Evolutionary conservation across 1,140 invertebrate species (phyloP), one percentile per base, ranked within the genome.

Genomic region (Aplysia californica): DNA sequence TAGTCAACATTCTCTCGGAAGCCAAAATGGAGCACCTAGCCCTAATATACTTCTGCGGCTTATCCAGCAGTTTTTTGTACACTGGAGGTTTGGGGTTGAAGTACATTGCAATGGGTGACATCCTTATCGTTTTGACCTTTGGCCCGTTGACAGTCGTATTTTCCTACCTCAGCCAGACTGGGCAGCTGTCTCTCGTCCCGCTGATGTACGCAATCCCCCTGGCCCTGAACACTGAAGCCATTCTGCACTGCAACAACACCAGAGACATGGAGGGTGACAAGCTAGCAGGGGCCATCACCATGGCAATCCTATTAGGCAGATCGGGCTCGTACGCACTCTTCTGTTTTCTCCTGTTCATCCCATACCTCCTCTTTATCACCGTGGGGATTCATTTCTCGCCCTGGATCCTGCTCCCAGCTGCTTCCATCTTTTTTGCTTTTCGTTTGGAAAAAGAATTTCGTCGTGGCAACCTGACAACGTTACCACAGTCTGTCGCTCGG

Each of bases 61-160:
- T 98, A 56, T 98, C 96, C n/a, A 96, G 95, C n/a, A 88, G 87
- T 72, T 90, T 86, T 78, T 77, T 98, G 3, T 92, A 92, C 80
- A 97, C 96, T 0, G 96, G 96, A 59, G 96, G 96, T n/a, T 77
- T 90, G 83, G 96, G 96, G 65, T 92, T 97, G 41, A 98, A 97
- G 88, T 97, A 97, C 83, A 96, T 97, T 83, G 96, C 95, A 3
- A 89, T 97, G 31, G 96, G 96, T 55, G 96, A 98, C 90, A 84
- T 98, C 36, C 89, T 98, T 67, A 95, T 98, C 82, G 92, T 98
- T 84, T 93, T 98, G 55, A 95, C 97, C 83, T 98, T 98, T 90
- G 97, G 97, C 2, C 97, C 97, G 3, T 93, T 98, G 33, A 96
- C 95, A 21, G 96, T 98, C n/a, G 91, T 98, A 2, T 98, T 98